These are phyloP conservation scores for Chiroxiphia lanceolata DNA, from an alignment of 2,797 vertebrate species.

Conservation along the genomic window DNA sequence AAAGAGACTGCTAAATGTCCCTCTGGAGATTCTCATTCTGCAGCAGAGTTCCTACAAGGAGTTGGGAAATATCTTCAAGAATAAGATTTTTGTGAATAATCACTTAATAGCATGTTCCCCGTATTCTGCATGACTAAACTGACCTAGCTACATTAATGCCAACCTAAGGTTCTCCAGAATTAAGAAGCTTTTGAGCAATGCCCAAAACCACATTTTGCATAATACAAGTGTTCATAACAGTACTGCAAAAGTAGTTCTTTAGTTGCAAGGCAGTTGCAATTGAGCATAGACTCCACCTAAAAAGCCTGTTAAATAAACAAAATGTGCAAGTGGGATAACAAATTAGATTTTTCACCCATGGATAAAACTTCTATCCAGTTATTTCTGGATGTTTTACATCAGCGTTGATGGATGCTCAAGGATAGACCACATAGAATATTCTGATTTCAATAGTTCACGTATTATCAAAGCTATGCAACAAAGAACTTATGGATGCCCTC, in stretches of 20 bases:
- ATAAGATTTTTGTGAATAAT: not conserved
- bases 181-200: not conserved
- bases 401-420: not conserved
- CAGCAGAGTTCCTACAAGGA: not conserved
- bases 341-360: not conserved
- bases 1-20: not conserved
- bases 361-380: not conserved
- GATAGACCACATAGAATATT: not conserved
- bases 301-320: not conserved
- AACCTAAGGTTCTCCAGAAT: not conserved
- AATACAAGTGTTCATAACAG: not conserved
- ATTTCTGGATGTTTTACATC: not conserved
- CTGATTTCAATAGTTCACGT: not conserved
- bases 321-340: not conserved
- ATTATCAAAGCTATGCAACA: not conserved
- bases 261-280: not conserved
- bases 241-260: not conserved
- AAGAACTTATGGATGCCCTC: not conserved
- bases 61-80: not conserved
- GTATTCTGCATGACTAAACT: not conserved
- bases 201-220: not conserved
- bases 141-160: not conserved
- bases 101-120: not conserved
- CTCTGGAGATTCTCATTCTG: not conserved
- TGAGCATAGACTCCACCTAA: not conserved